Evolutionary conservation across 2,888 invertebrate species (phyloP).

Genomic region (Apamea anceps): DNA sequence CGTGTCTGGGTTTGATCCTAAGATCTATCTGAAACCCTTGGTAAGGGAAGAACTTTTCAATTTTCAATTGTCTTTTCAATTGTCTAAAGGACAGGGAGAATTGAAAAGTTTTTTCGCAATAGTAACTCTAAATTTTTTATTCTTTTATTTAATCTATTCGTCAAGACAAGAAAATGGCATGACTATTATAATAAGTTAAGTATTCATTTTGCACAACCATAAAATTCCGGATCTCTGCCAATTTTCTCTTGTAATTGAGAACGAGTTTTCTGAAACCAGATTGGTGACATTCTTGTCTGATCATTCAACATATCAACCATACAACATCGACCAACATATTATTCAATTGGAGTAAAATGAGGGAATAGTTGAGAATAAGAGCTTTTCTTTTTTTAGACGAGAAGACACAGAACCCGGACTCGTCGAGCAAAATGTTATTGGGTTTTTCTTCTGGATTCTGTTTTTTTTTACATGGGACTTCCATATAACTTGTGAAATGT

Average conservation of each 20-base stretch:
- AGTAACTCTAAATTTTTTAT: conserved; percentile 6
- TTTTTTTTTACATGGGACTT: neutral
- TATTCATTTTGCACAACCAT: conserved; percentile 16
- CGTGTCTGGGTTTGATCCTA: neutral
- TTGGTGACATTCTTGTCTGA: conserved; percentile 25
- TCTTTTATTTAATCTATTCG: neutral
- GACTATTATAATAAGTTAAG: neutral
- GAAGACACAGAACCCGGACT: neutral
- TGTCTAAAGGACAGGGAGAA: too few relatives aligned
- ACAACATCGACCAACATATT: too few relatives aligned
- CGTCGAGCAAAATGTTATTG: neutral
- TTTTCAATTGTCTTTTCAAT: too few relatives aligned
- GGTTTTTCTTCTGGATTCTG: neutral
- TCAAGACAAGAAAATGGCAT: neutral
- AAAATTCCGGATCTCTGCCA: neutral
- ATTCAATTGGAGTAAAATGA: neutral
- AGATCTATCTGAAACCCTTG: neutral
- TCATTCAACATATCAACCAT: neutral
- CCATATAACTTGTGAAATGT: neutral
- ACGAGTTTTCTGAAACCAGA: conserved; percentile 33
- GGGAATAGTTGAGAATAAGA: neutral
- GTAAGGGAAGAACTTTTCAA: too few relatives aligned
- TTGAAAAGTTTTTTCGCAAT: too few relatives aligned
- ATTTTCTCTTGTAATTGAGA: conserved; percentile 10
- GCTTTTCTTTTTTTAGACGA: neutral